These are phyloP conservation scores for Lethenteron reissneri DNA, from an alignment of 2,113 vertebrate species.

Conservation along the genomic window DNA sequence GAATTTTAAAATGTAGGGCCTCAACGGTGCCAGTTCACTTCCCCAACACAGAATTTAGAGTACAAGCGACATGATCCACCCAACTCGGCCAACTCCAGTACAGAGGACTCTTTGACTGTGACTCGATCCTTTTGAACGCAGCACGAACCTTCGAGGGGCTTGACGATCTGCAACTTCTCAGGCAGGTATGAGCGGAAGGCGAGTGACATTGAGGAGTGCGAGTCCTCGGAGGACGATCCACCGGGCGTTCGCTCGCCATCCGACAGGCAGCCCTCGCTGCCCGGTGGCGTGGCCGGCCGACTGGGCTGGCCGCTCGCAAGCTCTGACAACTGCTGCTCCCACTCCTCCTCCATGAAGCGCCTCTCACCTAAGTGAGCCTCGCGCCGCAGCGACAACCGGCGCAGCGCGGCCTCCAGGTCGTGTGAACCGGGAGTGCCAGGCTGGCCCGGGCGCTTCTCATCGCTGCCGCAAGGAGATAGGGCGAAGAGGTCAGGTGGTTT, in stretches of 20 bases:
- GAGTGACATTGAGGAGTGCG: constrained; percentile 25
- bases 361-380: constrained; percentile 26
- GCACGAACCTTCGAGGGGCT: constrained; percentile 47
- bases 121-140: too few relatives aligned
- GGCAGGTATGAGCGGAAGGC: constrained; percentile 38
- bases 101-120: too few relatives aligned
- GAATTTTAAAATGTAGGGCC: too few relatives aligned
- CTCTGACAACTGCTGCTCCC: constrained; percentile 26
- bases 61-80: too few relatives aligned
- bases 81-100: too few relatives aligned
- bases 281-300: constrained; percentile 32
- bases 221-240: constrained; percentile 26
- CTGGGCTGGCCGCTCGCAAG: constrained; percentile 23
- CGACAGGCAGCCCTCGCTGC: constrained; percentile 32
- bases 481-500: too few relatives aligned
- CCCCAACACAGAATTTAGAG: too few relatives aligned
- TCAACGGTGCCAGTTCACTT: too few relatives aligned
- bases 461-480: constrained; percentile 2
- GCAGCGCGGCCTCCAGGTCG: constrained; percentile 44
- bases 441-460: constrained; percentile 22
- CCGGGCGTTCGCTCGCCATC: constrained; percentile 31
- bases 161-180: constrained; percentile 53
- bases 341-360: constrained; percentile 42
- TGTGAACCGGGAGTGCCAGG: constrained; percentile 33
- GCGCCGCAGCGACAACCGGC: constrained; percentile 34